Base-by-base conservation (phyloP, 1,140 invertebrate genomes). In the Arion vulgaris region DNA sequence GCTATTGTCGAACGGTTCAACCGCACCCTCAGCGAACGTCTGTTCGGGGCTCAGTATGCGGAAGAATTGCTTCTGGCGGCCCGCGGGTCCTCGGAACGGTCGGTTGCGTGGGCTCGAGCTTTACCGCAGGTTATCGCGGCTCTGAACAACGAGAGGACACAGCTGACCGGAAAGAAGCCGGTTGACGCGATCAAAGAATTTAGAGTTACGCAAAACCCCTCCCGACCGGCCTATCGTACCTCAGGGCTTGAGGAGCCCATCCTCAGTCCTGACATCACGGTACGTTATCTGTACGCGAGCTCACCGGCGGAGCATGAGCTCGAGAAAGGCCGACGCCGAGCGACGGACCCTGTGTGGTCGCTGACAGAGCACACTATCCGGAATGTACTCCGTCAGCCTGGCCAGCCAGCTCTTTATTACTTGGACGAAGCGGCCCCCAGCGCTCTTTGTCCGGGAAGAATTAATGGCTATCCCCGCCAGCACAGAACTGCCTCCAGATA, bases 381-480 rank as follows among this genome's bases (percentile, higher is more conserved):
- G 28, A 66, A 66, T 13, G 62, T 34, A n/a, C 49, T 82, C 9
- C 79, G 32, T 4, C 62, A 76, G 34, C 13, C 75, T 23, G 80
- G 41, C 36, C 72, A 82, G 73, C 75, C 75, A 39, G 80, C 83
- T 0, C 74, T 84, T 32, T 87, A 85, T 75, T 82, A 80, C 51
- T 71, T 85, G 41, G 1, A 72, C n/a, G 74, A 73, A 38, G 82
- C 69, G 28, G 77, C 84, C 41, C 38, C 76, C 15, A 49, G 84
- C n/a, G 84, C n/a, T 72, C 0, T 86, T 85, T 82, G 73, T 86
- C 26, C 78, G 82, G 23, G 80, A 84, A 32, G 83, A 85, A n/a
- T 41, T 87, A 38, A 49, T 82, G 28, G 57, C 82, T 36, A 75
- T 84, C 1, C 80, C 82, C 0, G 26, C 57, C 38, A 82, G 78